Conservation (phyloP, 2,888 invertebrate genomes). For the Gisinianus flammeolus region DNA sequence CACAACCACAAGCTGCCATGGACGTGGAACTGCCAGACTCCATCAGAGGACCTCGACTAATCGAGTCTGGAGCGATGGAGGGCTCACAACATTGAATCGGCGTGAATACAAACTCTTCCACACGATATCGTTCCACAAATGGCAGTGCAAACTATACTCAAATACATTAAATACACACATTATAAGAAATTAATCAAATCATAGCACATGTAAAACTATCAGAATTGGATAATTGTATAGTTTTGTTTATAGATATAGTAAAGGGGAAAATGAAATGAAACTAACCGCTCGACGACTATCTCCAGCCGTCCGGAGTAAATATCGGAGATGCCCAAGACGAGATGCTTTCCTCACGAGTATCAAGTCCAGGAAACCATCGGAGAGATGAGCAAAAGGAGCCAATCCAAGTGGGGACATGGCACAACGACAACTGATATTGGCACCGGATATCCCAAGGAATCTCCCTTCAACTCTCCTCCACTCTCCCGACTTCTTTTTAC, state of each 20-base stretch:
- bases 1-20: slow-evolving; percentile 53
- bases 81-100: slow-evolving; percentile 62
- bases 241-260: background rate
- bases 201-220: background rate
- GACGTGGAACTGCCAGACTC: slow-evolving; percentile 48
- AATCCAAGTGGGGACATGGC: slow-evolving; percentile 76
- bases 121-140: slow-evolving; percentile 76
- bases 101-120: slow-evolving; percentile 73
- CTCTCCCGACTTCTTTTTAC: slow-evolving; percentile 47
- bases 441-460: slow-evolving; percentile 78
- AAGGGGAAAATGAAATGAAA: slow-evolving; percentile 43
- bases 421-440: slow-evolving; percentile 79
- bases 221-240: background rate
- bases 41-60: slow-evolving; percentile 38
- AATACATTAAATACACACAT: slow-evolving; percentile 38
- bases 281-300: slow-evolving; percentile 71
- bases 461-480: slow-evolving; percentile 70
- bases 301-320: slow-evolving; percentile 71
- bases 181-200: background rate
- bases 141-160: slow-evolving; percentile 70
- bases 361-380: slow-evolving; percentile 79
- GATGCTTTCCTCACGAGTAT: slow-evolving; percentile 76
- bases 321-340: slow-evolving; percentile 72
- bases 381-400: slow-evolving; percentile 77
- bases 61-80: slow-evolving; percentile 10